A percentile compares a stretch with the other conserved stretches of the same genome.
These are phyloP conservation scores for Parasteatoda lunata DNA, from an alignment of 2,888 invertebrate genomes.

Conservation along the genomic window DNA sequence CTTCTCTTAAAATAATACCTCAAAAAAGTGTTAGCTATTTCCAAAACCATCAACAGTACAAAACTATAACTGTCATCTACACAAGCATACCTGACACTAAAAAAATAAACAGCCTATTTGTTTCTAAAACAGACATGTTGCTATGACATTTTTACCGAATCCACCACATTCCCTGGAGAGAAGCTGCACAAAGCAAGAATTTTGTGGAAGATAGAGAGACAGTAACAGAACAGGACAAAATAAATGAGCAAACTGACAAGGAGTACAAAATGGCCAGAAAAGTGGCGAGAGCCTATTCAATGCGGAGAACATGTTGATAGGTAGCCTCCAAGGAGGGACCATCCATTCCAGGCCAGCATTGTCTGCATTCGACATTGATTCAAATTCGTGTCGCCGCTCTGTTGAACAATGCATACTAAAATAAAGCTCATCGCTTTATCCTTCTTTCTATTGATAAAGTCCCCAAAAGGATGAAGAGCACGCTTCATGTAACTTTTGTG, in stretches of 20 bases:
- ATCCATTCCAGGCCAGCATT: conserved; percentile 13
- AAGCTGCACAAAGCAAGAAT: neutral
- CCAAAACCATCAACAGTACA: too few species aligned
- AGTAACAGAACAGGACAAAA: neutral
- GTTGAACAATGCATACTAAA: conserved; percentile 31
- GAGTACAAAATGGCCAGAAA: conserved; percentile 1
- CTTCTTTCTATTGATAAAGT: conserved; percentile 10
- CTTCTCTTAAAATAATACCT: too few species aligned
- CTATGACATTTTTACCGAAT: neutral
- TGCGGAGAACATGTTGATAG: conserved; percentile 13
- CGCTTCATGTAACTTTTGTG: conserved; percentile 9
- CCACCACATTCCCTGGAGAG: neutral
- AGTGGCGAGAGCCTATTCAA: neutral
- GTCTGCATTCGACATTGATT: conserved; percentile 47
- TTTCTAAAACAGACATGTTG: neutral
- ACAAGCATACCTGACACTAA: too few species aligned
- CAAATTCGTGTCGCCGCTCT: conserved; percentile 40
- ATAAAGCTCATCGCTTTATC: conserved; percentile 29
- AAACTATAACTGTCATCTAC: too few species aligned
- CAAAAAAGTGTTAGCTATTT: too few species aligned
- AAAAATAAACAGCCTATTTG: too few species aligned
- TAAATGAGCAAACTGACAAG: neutral
- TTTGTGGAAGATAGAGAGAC: neutral
- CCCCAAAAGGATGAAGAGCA: conserved; percentile 15
- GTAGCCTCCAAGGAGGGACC: conserved; percentile 9